Evolutionary conservation across 1,140 invertebrate genomes (phyloP).

Genomic region (Diuraphis noxia): DNA sequence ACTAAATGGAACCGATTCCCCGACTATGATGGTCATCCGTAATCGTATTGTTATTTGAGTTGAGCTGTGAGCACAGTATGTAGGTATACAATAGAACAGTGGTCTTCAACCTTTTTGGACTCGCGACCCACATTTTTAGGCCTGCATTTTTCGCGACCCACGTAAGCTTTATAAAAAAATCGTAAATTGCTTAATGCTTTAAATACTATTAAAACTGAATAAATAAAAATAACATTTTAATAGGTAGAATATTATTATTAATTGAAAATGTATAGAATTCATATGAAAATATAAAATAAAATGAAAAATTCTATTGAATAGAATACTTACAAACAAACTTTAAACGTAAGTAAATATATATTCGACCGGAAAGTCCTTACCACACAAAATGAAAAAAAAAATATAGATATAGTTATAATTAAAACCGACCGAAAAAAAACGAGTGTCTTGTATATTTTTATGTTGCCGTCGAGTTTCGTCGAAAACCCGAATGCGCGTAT

Average conservation of each 20-base stretch:
- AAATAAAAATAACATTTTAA: too few relatives aligned
- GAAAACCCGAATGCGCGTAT: neutral
- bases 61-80: neutral
- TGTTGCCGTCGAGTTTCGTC: neutral
- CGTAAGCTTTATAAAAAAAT: too few relatives aligned
- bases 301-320: too few relatives aligned
- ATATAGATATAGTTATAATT: neutral
- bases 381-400: neutral
- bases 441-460: conserved; percentile 1
- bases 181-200: too few relatives aligned
- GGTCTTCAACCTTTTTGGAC: too few relatives aligned
- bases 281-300: too few relatives aligned
- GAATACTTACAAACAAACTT: neutral
- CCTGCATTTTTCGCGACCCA: too few relatives aligned
- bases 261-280: too few relatives aligned
- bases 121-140: too few relatives aligned
- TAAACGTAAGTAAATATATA: neutral
- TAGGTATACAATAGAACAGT: too few relatives aligned
- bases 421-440: neutral
- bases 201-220: too few relatives aligned
- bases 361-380: neutral
- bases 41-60: neutral
- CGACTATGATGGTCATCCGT: neutral
- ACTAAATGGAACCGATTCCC: neutral
- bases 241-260: too few relatives aligned